These are phyloP conservation scores for Pogoniulus pusillus DNA, from an alignment of 2,797 vertebrate genomes.

Conservation along the genomic window DNA sequence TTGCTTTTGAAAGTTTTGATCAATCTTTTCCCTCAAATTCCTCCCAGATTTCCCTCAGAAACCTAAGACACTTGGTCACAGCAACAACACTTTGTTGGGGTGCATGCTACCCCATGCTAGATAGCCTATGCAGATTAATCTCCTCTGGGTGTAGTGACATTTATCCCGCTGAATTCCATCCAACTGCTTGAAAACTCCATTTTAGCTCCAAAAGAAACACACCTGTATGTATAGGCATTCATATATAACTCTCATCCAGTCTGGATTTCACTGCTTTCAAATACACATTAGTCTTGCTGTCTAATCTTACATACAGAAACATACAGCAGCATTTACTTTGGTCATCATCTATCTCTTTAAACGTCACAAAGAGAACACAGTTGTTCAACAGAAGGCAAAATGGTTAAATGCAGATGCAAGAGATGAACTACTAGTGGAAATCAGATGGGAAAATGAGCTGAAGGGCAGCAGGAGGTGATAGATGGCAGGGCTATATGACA, in stretches of 20 bases:
- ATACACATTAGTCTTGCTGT: background rate
- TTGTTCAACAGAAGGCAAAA: conserved; percentile 41
- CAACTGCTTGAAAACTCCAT: conserved; percentile 25
- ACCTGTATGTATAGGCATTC: background rate
- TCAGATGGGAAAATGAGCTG: background rate
- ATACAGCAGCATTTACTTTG: background rate
- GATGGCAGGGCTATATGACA: background rate
- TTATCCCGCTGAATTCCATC: conserved; percentile 4
- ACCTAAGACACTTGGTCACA: background rate
- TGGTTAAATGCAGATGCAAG: background rate
- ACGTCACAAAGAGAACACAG: background rate
- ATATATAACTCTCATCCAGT: background rate
- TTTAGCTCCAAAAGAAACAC: background rate
- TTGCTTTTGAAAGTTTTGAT: background rate
- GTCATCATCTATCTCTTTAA: background rate
- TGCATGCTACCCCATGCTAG: background rate
- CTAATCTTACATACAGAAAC: background rate
- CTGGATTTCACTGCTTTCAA: background rate
- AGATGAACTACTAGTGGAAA: background rate
- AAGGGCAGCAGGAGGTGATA: background rate
- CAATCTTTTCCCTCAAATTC: background rate
- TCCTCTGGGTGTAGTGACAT: background rate
- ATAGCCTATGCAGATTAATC: background rate
- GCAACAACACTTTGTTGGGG: background rate
- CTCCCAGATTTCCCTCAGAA: background rate